Base-by-base conservation (phyloP, 1,140 invertebrate genomes). In the Cheumatopsyche charites region DNA sequence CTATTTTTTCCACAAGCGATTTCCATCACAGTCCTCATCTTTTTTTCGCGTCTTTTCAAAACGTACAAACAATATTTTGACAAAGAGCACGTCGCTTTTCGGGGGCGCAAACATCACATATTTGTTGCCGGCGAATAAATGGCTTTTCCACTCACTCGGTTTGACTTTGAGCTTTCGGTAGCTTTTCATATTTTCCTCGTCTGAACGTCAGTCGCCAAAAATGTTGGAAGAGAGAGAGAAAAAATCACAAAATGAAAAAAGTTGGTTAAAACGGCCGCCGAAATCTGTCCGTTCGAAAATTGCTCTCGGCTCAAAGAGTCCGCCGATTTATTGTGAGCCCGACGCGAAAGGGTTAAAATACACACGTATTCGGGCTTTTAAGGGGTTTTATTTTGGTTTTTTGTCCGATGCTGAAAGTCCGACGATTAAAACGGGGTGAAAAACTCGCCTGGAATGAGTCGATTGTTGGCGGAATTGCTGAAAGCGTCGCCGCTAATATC, bases 91-190 rank as follows among this genome's bases (percentile, higher is more conserved):
- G 19, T 17, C 65, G 65, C 29, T 36, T 11, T 36, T 21, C 4
- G 4, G 55, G 19, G 29, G 45, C 36, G 65, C 36, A 67, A 67
- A 67, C 65, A 67, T 67, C 62, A 41, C 45, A 68, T 41, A 55
- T 68, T 68, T 68, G 66, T 55, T 68, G 47, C 49, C 45, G 66
- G 55, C 17, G 23, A 68, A 68, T 68, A 68, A 68, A 68, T 68
- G 47, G 66, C 66, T 68, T 68, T 68, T 68, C 47, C 49, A 68
- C 66, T 36, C 66, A 55, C 13, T 42, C 66, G 25, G 23, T 68
- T 68, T 55, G 66, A 68, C 66, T 68, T 55, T 55, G 66, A 68
- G 66, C 47, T 66, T 66, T 66, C 7, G 2, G 36, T 58, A 55
- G 66, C 66, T 68, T 68, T 63, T 68, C 47, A 68, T 68, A 68